Percentiles rank a stretch among this genome's conserved stretches.
phyloP scores from a whole-genome alignment of 2,113 vertebrate genomes.

The Entelurus aequoreus region DNA sequence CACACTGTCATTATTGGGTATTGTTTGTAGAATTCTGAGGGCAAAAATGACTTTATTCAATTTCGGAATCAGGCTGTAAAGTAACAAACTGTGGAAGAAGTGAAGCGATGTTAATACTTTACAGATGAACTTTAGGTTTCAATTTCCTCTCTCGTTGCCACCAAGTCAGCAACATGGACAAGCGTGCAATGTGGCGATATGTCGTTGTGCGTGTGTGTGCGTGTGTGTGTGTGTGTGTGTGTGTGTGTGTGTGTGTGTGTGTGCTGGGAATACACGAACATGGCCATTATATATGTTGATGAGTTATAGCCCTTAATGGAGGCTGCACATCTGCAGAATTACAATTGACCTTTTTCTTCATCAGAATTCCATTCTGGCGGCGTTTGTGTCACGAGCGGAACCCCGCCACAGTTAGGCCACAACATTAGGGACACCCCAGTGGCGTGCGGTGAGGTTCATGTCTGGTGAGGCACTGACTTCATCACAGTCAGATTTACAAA shows the following conservation, averaged over 20 bases:
- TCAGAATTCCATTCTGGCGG: slow-evolving; percentile 32
- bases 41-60: no score
- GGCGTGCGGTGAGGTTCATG: no score
- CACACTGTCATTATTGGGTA: no score
- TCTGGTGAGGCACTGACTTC: no score
- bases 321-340: slow-evolving; percentile 6
- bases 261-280: background rate
- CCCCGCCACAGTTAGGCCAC: slow-evolving; percentile 11
- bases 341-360: slow-evolving; percentile 18
- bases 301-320: slow-evolving; percentile 12
- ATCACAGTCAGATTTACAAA: no score
- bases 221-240: background rate
- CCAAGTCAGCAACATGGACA: background rate
- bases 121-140: no score
- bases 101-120: no score
- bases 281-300: slow-evolving; percentile 4
- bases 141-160: no score
- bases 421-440: slow-evolving; percentile 1
- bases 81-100: no score
- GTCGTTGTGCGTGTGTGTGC: background rate
- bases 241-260: background rate
- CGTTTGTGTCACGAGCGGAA: slow-evolving; percentile 25
- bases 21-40: no score
- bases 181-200: background rate
- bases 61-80: no score